Evolutionary conservation across 1,140 invertebrate genomes (phyloP).

Genomic region (Pararge aegeria): DNA sequence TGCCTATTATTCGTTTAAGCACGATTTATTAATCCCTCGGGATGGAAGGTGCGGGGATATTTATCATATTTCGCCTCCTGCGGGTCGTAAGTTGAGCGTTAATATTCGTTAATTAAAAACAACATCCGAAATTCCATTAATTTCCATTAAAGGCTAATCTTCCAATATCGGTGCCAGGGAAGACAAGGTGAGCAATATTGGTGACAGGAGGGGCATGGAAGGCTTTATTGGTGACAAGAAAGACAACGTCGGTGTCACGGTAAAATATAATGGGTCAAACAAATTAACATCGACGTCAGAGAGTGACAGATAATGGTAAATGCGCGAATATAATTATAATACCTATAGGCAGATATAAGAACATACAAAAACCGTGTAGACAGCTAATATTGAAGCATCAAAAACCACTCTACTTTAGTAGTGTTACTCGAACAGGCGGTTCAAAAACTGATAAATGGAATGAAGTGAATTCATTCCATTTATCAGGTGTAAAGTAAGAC

Average conservation of each 20-base stretch:
- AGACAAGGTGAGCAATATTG: neutral
- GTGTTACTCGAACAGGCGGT: too few relatives aligned
- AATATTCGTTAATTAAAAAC: conserved; percentile 4
- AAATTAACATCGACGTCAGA: neutral
- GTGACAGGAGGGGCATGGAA: neutral
- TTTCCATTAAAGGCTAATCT: neutral
- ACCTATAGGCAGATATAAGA: too few relatives aligned
- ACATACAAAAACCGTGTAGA: too few relatives aligned
- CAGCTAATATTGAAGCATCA: too few relatives aligned
- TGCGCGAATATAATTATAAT: too few relatives aligned
- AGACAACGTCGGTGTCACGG: neutral
- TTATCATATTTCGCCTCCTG: neutral
- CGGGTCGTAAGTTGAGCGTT: neutral
- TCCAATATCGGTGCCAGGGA: neutral
- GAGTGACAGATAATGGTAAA: too few relatives aligned
- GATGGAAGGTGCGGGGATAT: neutral
- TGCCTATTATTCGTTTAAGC: neutral
- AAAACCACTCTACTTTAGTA: too few relatives aligned
- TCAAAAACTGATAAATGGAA: too few relatives aligned
- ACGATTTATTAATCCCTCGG: neutral
- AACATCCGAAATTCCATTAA: conserved; percentile 7
- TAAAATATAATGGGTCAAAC: neutral
- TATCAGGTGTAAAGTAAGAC: too few relatives aligned
- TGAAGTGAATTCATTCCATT: too few relatives aligned
- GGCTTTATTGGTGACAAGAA: neutral